A percentile compares a stretch with the other conserved stretches of the same genome.
Conservation (phyloP, 2,113 vertebrate species). For the Mastomys coucha region DNA sequence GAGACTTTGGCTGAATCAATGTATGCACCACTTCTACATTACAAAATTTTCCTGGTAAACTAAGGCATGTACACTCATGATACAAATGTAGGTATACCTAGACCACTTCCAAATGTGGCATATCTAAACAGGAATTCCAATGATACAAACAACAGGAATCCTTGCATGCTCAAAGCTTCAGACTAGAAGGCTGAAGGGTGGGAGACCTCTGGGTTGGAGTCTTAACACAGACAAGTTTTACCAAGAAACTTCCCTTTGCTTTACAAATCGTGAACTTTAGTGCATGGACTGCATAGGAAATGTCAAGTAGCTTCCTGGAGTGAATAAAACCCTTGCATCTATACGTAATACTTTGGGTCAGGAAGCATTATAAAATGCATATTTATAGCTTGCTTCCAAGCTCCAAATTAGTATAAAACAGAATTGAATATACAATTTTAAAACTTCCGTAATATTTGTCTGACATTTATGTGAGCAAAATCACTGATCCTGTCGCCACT, state of each 20-base stretch:
- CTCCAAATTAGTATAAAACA: slow-evolving; percentile 64
- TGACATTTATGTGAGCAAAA: slow-evolving; percentile 66
- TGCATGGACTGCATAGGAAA: neutral
- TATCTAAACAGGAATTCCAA: neutral
- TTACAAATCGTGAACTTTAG: neutral
- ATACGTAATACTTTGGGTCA: slow-evolving; percentile 10
- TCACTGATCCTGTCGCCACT: slow-evolving; percentile 46
- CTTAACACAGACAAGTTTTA: neutral
- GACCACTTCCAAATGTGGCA: neutral
- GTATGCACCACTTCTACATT: neutral
- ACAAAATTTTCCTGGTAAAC: neutral
- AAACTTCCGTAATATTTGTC: slow-evolving; percentile 61
- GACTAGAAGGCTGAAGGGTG: too few species aligned
- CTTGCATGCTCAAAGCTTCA: neutral
- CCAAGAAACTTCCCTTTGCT: neutral
- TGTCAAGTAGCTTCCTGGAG: slow-evolving; percentile 46
- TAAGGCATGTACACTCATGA: neutral
- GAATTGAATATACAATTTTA: slow-evolving; percentile 63
- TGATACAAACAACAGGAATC: neutral
- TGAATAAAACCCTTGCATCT: neutral
- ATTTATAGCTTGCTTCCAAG: slow-evolving; percentile 50
- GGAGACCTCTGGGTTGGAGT: neutral
- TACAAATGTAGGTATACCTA: neutral
- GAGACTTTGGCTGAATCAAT: neutral
- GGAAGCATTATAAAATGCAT: slow-evolving; percentile 64